A percentile compares a stretch with the other conserved stretches of the same genome.
These are phyloP conservation scores for Mycteria americana DNA, from an alignment of 2,797 vertebrate species.

Conservation along the genomic window DNA sequence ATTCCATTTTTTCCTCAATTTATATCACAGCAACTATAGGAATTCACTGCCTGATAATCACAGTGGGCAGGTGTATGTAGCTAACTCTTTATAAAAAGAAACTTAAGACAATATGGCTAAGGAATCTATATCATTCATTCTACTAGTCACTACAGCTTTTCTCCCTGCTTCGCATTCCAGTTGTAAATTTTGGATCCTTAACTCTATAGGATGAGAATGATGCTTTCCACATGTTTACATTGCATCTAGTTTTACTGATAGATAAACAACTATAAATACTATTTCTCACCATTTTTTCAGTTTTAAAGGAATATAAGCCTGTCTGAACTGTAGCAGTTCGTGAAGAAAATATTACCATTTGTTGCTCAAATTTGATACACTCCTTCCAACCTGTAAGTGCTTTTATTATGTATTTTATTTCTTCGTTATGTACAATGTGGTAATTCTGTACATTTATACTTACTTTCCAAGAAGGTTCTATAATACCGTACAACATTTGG, in stretches of 20 bases:
- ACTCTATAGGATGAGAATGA: neutral
- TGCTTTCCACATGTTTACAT: neutral
- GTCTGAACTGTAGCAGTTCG: neutral
- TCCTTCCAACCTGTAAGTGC: neutral
- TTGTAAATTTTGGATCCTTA: neutral
- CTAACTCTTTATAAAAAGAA: neutral
- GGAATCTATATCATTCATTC: neutral
- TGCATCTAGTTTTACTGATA: neutral
- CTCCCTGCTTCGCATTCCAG: neutral
- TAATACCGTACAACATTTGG: constrained; percentile 91
- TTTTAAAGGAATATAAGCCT: neutral
- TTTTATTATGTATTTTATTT: neutral
- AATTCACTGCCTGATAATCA: neutral
- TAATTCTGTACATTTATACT: constrained; percentile 58
- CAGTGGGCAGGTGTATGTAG: neutral
- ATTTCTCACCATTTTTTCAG: neutral
- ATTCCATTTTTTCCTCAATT: neutral
- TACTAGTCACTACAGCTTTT: neutral
- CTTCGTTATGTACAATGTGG: neutral
- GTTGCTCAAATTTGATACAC: neutral
- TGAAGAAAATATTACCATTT: neutral
- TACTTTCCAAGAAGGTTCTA: constrained; percentile 92
- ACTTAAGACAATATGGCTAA: neutral
- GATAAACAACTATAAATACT: neutral
- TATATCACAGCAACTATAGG: neutral